phyloP scores from a whole-genome alignment of 2,888 invertebrate genomes.

The Epiblema foenella region DNA sequence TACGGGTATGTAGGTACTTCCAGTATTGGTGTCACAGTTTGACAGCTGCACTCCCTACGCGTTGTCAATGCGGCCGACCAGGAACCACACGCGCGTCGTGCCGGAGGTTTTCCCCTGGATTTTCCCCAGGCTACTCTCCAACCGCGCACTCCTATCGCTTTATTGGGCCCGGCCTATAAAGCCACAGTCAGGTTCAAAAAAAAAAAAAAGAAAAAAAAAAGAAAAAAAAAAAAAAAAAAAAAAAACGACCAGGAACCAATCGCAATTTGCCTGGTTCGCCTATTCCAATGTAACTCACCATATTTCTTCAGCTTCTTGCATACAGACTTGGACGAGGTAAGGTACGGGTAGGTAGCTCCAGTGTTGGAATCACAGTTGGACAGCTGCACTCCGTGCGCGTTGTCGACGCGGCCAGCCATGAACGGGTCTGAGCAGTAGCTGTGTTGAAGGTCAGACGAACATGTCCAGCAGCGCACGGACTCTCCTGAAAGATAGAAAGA shows the following conservation, averaged over 20 bases:
- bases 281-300: conserved; percentile 81
- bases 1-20: conserved; percentile 63
- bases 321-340: conserved; percentile 84
- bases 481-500: conserved; percentile 82
- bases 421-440: conserved; percentile 90
- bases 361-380: conserved; percentile 81
- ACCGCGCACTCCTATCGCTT: no score
- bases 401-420: conserved; percentile 82
- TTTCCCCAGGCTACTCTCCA: no score
- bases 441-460: conserved; percentile 88
- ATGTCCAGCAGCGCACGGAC: conserved; percentile 90
- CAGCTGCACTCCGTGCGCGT: conserved; percentile 73
- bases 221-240: no score
- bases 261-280: not conserved
- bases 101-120: no score
- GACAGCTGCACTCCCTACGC: conserved; percentile 75
- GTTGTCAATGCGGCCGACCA: conserved; percentile 79
- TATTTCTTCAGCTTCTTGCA: conserved; percentile 91
- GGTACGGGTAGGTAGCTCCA: conserved; percentile 77
- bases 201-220: no score
- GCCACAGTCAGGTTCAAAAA: no score
- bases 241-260: conserved; percentile 85
- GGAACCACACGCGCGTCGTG: conserved; percentile 81
- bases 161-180: no score
- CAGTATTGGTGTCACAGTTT: conserved; percentile 79